Base-by-base conservation (phyloP, 92 coral and sea anemone genomes). In the Actinernus sp. region DNA sequence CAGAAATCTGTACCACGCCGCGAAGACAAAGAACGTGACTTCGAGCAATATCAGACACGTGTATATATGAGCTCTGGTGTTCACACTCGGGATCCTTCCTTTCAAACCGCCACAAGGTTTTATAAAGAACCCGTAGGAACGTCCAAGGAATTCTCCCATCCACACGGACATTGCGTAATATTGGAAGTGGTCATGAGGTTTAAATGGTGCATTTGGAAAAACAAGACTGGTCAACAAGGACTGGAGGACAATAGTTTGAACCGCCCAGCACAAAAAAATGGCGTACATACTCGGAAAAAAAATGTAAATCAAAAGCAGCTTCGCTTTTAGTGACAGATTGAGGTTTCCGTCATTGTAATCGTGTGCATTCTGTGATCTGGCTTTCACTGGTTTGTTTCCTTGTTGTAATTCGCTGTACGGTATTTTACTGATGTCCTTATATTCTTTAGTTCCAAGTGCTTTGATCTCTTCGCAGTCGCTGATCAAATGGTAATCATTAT, bases 161-260 rank as follows among this genome's bases (percentile, higher is more conserved):
- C 27, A n/a, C 0, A 48, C 4, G 5, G 55, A 26, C 55, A 48
- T 3, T 22, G 29, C n/a, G 18, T 55, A 55, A 21, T 55, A 55
- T 21, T 55, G 61, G 31, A 24, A 55, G 18, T 55, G 61, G 2
- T 55, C 61, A 7, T 37, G 6, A 24, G 14, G 61, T 14, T 17
- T 55, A 19, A 55, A 55, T 18, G 61, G 61, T 24, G 61, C 26
- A 37, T 27, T 55, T 26, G 61, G 29, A 27, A 55, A 55, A 12
- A 55, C 61, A 8, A 55, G 9, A 10, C 33, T 55, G 3, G 61
- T 55, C 5, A 55, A 31, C 3, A 55, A 26, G 40, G 61, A 27
- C 40, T 55, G 61, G 11, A 18, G 3, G 8, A 55, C 26, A 1
- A 55, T 4, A 2, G 61, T 48, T 12, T 48, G 55, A 4, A 48